phyloP scores from a whole-genome alignment of 2,888 invertebrate genomes.

The Yponomeuta plumbellus region DNA sequence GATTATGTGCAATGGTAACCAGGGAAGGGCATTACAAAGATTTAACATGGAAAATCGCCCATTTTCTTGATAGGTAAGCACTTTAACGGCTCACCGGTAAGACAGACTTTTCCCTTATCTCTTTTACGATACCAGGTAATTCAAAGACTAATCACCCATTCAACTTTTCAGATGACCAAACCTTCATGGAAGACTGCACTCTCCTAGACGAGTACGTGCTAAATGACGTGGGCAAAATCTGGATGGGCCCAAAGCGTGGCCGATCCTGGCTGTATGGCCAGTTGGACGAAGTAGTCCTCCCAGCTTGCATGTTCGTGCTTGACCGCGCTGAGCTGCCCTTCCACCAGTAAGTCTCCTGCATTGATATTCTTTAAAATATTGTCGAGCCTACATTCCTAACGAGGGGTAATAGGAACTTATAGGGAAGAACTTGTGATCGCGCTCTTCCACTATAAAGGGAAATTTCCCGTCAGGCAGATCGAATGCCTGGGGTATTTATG shows the following conservation, averaged over 20 bases:
- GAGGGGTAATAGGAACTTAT: too few species aligned
- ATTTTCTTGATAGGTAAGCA: too few species aligned
- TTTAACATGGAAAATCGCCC: too few species aligned
- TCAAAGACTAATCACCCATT: neutral
- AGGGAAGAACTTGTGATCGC: too few species aligned
- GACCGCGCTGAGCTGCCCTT: constrained; percentile 79
- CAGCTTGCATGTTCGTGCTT: constrained; percentile 82
- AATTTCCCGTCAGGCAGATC: too few species aligned
- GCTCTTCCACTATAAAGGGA: too few species aligned
- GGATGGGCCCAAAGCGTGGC: constrained; percentile 88
- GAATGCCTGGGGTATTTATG: too few species aligned
- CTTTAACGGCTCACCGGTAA: too few species aligned
- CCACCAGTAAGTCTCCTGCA: constrained; percentile 56
- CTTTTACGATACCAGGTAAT: neutral
- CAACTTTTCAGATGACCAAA: constrained; percentile 79
- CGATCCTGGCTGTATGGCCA: constrained; percentile 91
- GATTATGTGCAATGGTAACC: too few species aligned
- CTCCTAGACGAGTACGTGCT: constrained; percentile 86
- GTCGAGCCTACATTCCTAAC: too few species aligned
- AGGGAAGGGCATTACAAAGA: too few species aligned
- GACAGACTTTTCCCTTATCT: too few species aligned
- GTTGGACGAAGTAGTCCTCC: constrained; percentile 83
- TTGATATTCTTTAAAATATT: neutral
- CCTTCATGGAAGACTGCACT: constrained; percentile 82
- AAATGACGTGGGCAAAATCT: constrained; percentile 90